A percentile compares a stretch with the other conserved stretches of the same genome.
These are phyloP conservation scores for Neoascia interrupta DNA, from an alignment of 2,888 invertebrate genomes.

Conservation along the genomic window DNA sequence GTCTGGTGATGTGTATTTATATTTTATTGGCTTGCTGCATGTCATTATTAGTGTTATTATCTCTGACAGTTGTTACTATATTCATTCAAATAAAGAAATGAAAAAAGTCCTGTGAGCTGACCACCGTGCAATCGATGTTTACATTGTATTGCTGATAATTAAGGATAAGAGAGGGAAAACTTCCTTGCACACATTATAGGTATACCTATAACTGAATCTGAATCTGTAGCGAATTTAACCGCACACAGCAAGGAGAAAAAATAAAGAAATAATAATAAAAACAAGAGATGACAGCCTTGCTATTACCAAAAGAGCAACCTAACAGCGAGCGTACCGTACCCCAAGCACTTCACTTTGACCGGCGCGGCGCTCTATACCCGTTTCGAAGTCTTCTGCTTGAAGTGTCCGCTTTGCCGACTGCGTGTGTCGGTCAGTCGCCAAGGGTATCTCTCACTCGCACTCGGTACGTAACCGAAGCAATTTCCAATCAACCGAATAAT, in stretches of 20 bases:
- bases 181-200: no score
- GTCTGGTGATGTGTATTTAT: slow-evolving; percentile 53
- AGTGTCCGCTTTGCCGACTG: slow-evolving; percentile 45
- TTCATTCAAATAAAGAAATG: slow-evolving; percentile 15
- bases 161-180: neutral
- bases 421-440: slow-evolving; percentile 12
- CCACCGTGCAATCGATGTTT: slow-evolving; percentile 54
- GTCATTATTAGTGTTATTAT: slow-evolving; percentile 62
- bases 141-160: slow-evolving; percentile 17
- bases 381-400: slow-evolving; percentile 16
- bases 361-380: neutral
- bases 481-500: slow-evolving; percentile 75
- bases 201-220: no score
- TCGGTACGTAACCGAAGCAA: slow-evolving; percentile 57
- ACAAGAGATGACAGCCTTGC: neutral
- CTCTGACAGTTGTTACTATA: slow-evolving; percentile 51
- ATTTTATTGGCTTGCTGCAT: slow-evolving; percentile 50
- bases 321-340: slow-evolving; percentile 4
- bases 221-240: neutral
- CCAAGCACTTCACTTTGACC: slow-evolving; percentile 24
- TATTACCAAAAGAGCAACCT: no score
- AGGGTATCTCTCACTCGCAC: slow-evolving; percentile 8
- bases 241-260: neutral
- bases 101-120: slow-evolving; percentile 9
- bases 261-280: neutral